phyloP scores from a whole-genome alignment of 2,888 invertebrate species.

The Biston stratarius region DNA sequence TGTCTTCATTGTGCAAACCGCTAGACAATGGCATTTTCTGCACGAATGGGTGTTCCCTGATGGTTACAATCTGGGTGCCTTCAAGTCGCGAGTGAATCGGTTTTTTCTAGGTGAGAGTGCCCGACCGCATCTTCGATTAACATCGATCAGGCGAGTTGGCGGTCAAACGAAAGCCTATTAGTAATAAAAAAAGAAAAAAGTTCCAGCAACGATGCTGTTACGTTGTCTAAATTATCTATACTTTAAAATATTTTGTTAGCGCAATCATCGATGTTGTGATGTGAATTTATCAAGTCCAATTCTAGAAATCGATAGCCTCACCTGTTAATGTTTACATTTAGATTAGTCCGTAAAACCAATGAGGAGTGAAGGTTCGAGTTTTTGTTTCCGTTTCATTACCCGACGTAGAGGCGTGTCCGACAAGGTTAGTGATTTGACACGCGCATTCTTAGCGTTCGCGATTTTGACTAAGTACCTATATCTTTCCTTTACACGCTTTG shows the following conservation, averaged over 20 bases:
- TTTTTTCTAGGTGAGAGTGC: no score
- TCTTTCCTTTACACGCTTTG: background rate
- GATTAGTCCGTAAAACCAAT: constrained; percentile 50
- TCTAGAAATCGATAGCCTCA: constrained; percentile 16
- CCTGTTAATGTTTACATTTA: constrained; percentile 40
- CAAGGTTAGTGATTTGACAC: constrained; percentile 66
- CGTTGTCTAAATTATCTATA: no score
- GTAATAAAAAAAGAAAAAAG: no score
- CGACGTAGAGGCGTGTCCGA: constrained; percentile 50
- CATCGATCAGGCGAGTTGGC: no score
- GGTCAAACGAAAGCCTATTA: no score
- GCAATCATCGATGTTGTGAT: background rate
- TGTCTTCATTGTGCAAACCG: no score
- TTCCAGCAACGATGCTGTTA: no score
- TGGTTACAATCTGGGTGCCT: no score
- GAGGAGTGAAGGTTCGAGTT: constrained; percentile 66
- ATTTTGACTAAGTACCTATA: constrained; percentile 4
- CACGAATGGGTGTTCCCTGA: no score
- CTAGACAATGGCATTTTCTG: no score
- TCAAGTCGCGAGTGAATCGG: no score
- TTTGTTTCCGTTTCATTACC: constrained; percentile 54
- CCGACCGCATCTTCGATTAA: no score
- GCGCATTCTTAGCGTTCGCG: constrained; percentile 49
- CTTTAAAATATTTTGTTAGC: background rate
- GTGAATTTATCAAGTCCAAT: constrained; percentile 10